phyloP scores from a whole-genome alignment of 2,888 invertebrate species.

The Synanthedon tipuliformis region DNA sequence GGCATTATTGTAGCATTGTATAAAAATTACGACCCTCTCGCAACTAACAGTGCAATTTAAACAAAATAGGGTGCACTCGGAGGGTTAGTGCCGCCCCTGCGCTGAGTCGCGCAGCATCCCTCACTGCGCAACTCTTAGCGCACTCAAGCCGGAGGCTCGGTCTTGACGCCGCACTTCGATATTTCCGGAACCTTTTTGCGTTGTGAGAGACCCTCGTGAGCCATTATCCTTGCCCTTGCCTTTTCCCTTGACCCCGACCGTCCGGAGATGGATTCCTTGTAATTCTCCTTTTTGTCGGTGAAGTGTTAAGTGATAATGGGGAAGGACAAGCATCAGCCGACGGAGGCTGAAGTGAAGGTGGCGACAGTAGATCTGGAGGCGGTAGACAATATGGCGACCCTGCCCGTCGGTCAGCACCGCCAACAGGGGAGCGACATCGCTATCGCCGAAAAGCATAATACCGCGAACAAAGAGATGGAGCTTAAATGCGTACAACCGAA shows the following conservation, averaged over 20 bases:
- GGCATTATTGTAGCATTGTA: conserved; percentile 19
- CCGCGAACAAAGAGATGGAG: conserved; percentile 88
- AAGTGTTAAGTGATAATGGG: conserved; percentile 37
- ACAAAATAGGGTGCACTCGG: conserved; percentile 37
- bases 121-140: conserved; percentile 60
- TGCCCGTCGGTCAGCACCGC: conserved; percentile 84
- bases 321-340: conserved; percentile 61
- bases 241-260: conserved; percentile 33
- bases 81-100: conserved; percentile 41
- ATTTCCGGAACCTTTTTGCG: conserved; percentile 47
- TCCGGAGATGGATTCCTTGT: conserved; percentile 28
- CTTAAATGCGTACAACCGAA: conserved; percentile 86
- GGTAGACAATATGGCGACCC: conserved; percentile 89
- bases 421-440: conserved; percentile 77
- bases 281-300: conserved; percentile 12
- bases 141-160: conserved; percentile 41
- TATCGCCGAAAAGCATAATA: conserved; percentile 84
- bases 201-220: conserved; percentile 30
- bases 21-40: conserved; percentile 41
- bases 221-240: conserved; percentile 31
- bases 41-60: conserved; percentile 40
- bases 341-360: conserved; percentile 85
- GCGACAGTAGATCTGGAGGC: conserved; percentile 89
- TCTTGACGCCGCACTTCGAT: conserved; percentile 41
- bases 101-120: conserved; percentile 55